phyloP scores from a whole-genome alignment of 2,797 vertebrate species.

The Macropus fuliginosus region DNA sequence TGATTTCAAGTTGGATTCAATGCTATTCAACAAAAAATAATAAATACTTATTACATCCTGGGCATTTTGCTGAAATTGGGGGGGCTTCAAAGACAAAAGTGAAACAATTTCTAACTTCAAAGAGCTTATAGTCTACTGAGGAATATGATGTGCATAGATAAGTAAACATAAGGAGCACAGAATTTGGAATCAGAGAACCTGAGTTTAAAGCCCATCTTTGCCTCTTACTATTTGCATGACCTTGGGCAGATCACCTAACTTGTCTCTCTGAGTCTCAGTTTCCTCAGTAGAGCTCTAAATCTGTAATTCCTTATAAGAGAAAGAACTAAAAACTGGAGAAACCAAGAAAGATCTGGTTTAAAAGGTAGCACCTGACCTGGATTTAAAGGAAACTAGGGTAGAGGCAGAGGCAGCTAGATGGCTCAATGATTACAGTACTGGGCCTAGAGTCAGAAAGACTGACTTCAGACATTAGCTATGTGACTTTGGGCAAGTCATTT shows the following conservation, averaged over 20 bases:
- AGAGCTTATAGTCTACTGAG: neutral
- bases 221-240: neutral
- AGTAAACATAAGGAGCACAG: neutral
- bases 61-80: neutral
- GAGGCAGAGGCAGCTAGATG: neutral
- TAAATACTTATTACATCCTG: neutral
- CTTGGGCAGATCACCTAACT: neutral
- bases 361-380: neutral
- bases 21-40: neutral
- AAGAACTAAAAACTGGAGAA: neutral
- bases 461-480: neutral
- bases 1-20: neutral
- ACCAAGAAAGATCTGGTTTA: neutral
- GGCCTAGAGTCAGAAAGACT: neutral
- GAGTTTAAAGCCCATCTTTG: neutral
- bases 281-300: neutral
- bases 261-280: neutral
- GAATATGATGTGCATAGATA: neutral
- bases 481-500: neutral
- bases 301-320: neutral
- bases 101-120: neutral
- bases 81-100: neutral
- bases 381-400: neutral
- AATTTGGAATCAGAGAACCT: neutral
- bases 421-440: neutral